Evolutionary conservation across 2,113 vertebrate genomes (phyloP), one percentile per base, ranked within the genome.

Genomic region (Caranx melampygus): DNA sequence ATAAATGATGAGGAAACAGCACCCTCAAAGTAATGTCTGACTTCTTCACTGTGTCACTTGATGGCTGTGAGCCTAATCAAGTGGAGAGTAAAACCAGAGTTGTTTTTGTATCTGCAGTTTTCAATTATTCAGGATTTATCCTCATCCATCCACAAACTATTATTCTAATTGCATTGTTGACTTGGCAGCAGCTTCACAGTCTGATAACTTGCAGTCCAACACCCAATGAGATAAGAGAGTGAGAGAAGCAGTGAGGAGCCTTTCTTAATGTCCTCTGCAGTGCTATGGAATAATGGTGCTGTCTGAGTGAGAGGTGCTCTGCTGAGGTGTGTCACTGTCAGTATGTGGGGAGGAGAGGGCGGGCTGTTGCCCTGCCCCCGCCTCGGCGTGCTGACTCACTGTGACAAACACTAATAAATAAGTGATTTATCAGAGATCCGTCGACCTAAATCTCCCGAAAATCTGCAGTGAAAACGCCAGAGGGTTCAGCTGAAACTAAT

Each of bases 381-480:
- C 31, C 55, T 2, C 2, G 18, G 21, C 69, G 45, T 78, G 87
- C 87, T 90, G 88, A 91, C 74, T 91, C 87, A 89, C 81, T 52
- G 59, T 84, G 83, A 72, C 86, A 83, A 79, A 83, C 70, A 75
- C 72, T 61, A 82, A 87, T 76, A 83, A 87, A 87, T 66, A 82
- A 77, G 85, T 67, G 57, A 91, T 87, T 87, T 85, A 85, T 87
- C 74, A 71, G 57, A 77, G 60, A 76, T 60, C 61, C 81, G 63
- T 1, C 12, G 16, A 79, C 78, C 81, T 78, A 81, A 83, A 88
- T 87, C 77, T 88, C 66, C 59, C 3, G 15, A 55, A 84, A 83
- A 67, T 73, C 65, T 66, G 75, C 33, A 47, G 64, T 63, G 37
- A 57, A 81, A 86, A 63, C 15, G 57, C 58, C 6, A 61, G 26